Conservation (phyloP, 2,797 vertebrate species). For the Sphenodon punctatus region DNA sequence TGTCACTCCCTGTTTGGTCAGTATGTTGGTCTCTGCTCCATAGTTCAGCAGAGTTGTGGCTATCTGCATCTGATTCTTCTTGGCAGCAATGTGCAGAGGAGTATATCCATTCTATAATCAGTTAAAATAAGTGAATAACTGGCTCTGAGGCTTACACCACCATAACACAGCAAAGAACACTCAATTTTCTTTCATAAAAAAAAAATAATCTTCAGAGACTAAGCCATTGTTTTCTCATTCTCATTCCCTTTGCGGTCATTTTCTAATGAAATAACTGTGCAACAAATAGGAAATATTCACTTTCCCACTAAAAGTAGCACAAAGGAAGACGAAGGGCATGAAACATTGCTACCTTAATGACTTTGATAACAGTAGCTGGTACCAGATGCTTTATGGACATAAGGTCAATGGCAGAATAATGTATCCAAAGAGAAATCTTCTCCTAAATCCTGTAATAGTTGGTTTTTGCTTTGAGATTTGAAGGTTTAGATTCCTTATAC, state of each 20-base stretch:
- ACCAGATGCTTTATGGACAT: not conserved
- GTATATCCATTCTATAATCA: constrained; percentile 92
- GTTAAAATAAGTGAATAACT: not conserved
- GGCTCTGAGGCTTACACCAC: not conserved
- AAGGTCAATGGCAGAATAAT: not conserved
- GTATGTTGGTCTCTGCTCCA: constrained; percentile 88
- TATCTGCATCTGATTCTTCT: constrained; percentile 98
- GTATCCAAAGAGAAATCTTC: not conserved
- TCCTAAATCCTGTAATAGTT: not conserved
- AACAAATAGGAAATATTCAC: not conserved
- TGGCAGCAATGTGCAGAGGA: constrained; percentile 96
- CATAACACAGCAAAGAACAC: not conserved
- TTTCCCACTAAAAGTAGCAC: not conserved
- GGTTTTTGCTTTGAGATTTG: not conserved
- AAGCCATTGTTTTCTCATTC: not conserved
- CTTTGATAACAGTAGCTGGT: not conserved
- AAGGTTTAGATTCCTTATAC: not conserved
- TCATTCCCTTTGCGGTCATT: not conserved
- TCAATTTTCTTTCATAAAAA: not conserved
- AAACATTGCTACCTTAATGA: not conserved
- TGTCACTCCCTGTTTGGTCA: constrained; percentile 94
- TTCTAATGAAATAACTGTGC: not conserved
- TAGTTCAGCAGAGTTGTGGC: constrained; percentile 89
- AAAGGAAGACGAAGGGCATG: not conserved
- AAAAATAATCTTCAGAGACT: not conserved